Evolutionary conservation across 2,113 vertebrate species (phyloP).

Genomic region (Corvus hawaiiensis): DNA sequence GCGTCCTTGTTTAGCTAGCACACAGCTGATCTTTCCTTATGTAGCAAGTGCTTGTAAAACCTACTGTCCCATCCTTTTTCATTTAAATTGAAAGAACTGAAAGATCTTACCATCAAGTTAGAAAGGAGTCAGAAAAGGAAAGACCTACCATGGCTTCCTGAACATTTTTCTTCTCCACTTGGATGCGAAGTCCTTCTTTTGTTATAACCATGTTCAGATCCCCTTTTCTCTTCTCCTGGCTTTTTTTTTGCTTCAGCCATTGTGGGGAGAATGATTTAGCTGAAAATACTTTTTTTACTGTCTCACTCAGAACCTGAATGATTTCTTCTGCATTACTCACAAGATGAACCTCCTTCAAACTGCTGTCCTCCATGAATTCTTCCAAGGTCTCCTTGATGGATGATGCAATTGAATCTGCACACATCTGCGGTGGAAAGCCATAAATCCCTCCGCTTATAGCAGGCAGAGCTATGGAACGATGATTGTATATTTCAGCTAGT

Average conservation of each 20-base stretch:
- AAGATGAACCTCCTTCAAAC: conserved; percentile 77
- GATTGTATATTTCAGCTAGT: conserved; percentile 60
- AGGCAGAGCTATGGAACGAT: conserved; percentile 80
- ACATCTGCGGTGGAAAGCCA: conserved; percentile 71
- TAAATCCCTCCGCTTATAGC: neutral
- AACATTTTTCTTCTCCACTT: conserved; percentile 64
- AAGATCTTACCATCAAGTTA: neutral
- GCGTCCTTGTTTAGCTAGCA: neutral
- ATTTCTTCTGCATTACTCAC: conserved; percentile 65
- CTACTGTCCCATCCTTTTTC: neutral
- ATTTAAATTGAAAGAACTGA: neutral
- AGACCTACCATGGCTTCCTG: conserved; percentile 75
- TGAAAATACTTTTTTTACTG: conserved; percentile 60
- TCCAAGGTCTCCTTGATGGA: conserved; percentile 74
- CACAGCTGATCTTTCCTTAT: neutral
- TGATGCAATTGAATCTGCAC: conserved; percentile 60
- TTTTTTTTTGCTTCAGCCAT: accelerated
- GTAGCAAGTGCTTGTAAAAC: neutral
- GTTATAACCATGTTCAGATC: conserved; percentile 34
- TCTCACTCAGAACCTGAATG: conserved; percentile 53
- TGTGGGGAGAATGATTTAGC: accelerated
- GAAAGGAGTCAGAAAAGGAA: neutral
- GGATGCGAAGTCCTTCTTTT: conserved; percentile 73
- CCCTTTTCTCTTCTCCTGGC: neutral
- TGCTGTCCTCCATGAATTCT: neutral